These are phyloP conservation scores for Sebastes minor DNA, from an alignment of 2,797 vertebrate species.

Conservation along the genomic window DNA sequence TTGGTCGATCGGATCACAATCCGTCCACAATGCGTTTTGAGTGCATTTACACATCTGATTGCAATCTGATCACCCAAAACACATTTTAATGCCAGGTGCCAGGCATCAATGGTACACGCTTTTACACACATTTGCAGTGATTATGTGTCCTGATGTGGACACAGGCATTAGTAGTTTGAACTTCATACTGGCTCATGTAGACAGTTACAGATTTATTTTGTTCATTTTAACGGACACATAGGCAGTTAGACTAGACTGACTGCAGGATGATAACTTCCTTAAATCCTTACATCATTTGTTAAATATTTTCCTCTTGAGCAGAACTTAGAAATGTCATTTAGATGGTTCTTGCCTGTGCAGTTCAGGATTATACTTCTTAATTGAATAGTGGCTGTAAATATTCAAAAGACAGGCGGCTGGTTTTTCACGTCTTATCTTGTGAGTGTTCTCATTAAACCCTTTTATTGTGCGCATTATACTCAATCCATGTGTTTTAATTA, in stretches of 20 bases:
- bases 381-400: neutral
- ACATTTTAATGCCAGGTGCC: no score
- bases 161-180: neutral
- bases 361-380: neutral
- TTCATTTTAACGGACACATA: neutral
- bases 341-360: neutral
- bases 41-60: no score
- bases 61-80: no score
- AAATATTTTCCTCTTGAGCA: neutral
- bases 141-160: neutral
- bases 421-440: neutral
- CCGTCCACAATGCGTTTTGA: no score
- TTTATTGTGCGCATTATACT: neutral
- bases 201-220: neutral
- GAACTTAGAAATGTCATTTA: neutral
- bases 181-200: neutral
- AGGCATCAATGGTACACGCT: no score
- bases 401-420: neutral
- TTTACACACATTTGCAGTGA: neutral
- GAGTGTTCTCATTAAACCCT: neutral
- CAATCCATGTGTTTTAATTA: neutral
- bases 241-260: neutral
- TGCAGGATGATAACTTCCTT: neutral
- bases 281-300: neutral
- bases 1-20: no score